A percentile compares a stretch with the other conserved stretches of the same genome.
Evolutionary conservation across 2,113 vertebrate genomes (phyloP).

Genomic region (Sitta europaea): DNA sequence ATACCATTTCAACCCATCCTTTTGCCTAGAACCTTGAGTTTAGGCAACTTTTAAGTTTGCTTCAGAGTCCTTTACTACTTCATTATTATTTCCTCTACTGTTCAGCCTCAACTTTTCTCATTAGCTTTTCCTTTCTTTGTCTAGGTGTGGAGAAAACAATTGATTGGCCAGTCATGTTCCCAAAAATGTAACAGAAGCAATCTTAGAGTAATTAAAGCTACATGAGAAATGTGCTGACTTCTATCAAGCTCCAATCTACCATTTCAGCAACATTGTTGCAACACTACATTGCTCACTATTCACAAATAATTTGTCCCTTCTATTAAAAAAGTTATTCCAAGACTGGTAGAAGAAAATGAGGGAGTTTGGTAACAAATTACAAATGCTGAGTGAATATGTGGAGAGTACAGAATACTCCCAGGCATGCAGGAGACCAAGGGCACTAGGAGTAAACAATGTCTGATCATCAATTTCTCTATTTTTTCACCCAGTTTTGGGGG

Average conservation of each 20-base stretch:
- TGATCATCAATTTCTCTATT: neutral
- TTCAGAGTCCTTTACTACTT: neutral
- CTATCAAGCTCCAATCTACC: neutral
- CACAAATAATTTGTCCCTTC: neutral
- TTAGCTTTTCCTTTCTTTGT: neutral
- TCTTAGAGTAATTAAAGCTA: neutral
- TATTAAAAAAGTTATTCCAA: neutral
- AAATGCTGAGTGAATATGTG: neutral
- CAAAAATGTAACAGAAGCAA: neutral
- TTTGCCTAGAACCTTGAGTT: neutral
- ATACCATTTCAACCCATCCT: neutral
- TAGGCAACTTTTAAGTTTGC: neutral
- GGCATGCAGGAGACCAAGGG: neutral
- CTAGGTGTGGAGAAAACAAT: neutral
- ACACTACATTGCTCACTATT: neutral
- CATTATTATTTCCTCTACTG: neutral
- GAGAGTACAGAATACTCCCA: neutral
- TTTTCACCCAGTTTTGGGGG: fast-evolving
- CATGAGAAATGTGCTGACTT: neutral
- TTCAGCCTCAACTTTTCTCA: neutral
- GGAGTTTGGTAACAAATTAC: neutral
- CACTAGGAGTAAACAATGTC: neutral
- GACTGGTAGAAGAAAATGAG: fast-evolving
- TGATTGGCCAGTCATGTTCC: neutral
- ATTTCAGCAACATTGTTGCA: neutral